phyloP scores from a whole-genome alignment of 2,888 invertebrate species.

The Gryllus longicercus region DNA sequence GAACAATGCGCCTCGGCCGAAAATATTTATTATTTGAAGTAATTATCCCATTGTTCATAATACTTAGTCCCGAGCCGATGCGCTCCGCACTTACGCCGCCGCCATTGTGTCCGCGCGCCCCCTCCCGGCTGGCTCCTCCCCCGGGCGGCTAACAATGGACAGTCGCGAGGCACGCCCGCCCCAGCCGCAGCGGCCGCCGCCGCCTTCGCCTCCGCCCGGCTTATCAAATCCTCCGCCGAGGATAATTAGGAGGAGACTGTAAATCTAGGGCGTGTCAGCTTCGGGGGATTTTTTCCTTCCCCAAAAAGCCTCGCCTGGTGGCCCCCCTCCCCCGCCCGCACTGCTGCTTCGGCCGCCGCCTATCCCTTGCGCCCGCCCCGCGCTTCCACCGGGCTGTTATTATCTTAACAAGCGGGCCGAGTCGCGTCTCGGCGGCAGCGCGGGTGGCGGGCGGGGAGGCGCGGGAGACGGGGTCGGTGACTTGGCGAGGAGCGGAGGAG shows the following conservation, averaged over 20 bases:
- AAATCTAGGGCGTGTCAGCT: slow-evolving; percentile 17
- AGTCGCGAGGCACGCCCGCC: neutral
- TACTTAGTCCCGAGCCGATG: neutral
- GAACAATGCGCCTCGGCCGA: neutral
- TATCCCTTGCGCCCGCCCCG: neutral
- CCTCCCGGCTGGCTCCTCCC: too few species aligned
- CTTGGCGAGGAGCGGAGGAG: too few species aligned
- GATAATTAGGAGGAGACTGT: slow-evolving; percentile 4
- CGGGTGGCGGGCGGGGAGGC: neutral
- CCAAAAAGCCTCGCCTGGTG: neutral
- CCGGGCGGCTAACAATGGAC: neutral
- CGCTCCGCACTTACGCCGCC: neutral
- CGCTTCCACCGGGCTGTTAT: neutral
- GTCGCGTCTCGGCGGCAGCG: neutral
- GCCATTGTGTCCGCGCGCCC: neutral
- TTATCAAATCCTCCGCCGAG: slow-evolving; percentile 8
- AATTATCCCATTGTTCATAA: slow-evolving; percentile 17
- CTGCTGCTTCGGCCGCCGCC: neutral
- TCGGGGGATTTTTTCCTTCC: neutral
- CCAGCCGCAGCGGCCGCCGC: neutral
- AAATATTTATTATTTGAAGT: slow-evolving; percentile 8
- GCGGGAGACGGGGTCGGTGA: neutral
- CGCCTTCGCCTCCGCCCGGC: neutral
- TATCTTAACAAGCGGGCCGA: neutral
- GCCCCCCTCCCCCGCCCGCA: neutral